These are phyloP conservation scores for Blastobasis lacticolella DNA, from an alignment of 2,888 invertebrate species.

Conservation along the genomic window DNA sequence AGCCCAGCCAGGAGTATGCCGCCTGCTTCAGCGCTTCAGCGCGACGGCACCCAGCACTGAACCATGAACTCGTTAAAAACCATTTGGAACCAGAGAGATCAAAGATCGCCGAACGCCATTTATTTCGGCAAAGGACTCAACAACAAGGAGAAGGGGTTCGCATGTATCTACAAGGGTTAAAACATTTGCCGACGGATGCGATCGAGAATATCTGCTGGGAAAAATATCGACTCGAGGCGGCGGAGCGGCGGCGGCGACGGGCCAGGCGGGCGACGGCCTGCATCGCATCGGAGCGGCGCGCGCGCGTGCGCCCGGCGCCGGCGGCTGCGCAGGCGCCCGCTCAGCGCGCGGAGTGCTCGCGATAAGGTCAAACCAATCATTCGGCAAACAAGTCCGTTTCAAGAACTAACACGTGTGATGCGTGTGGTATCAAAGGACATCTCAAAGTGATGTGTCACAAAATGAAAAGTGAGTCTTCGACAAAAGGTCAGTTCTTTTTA, in stretches of 20 bases:
- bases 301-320: not conserved
- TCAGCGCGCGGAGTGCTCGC: not conserved
- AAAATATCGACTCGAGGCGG: conserved; percentile 14
- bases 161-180: conserved; percentile 14
- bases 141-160: conserved; percentile 9
- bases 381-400: not conserved
- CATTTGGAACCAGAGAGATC: conserved; percentile 17
- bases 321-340: not conserved
- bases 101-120: conserved; percentile 18
- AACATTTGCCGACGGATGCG: conserved; percentile 16
- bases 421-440: conserved; percentile 9
- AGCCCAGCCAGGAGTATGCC: too few relatives aligned
- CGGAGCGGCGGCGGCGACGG: conserved; percentile 2
- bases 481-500: too few relatives aligned
- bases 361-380: not conserved
- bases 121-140: too few relatives aligned
- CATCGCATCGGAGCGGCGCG: not conserved
- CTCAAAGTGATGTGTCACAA: too few relatives aligned
- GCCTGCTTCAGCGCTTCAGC: too few relatives aligned
- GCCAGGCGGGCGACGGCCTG: not conserved
- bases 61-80: conserved; percentile 8
- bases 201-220: conserved; percentile 16
- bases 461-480: too few relatives aligned
- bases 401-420: not conserved
- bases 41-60: too few relatives aligned